Evolutionary conservation across 2,888 invertebrate genomes (phyloP).

Genomic region (Pogonocherus hispidulus): DNA sequence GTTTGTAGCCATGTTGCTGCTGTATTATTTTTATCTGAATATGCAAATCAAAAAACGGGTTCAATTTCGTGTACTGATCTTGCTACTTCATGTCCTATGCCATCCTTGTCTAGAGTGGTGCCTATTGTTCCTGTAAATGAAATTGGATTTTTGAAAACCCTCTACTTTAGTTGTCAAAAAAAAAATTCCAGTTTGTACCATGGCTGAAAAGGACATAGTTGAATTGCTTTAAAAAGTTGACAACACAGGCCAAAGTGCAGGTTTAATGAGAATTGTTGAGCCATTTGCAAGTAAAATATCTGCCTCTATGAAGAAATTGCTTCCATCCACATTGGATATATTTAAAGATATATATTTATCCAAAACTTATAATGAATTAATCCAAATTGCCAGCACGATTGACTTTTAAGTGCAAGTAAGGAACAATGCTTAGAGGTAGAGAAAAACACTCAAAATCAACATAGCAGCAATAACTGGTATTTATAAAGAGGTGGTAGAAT

Average conservation of each 20-base stretch:
- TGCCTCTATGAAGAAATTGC: slow-evolving; percentile 3
- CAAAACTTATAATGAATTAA: slow-evolving; percentile 1
- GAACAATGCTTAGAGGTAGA: neutral
- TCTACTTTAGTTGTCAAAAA: slow-evolving; percentile 1
- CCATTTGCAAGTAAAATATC: slow-evolving; percentile 16
- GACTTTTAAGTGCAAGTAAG: neutral
- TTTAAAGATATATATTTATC: neutral
- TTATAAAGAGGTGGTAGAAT: neutral
- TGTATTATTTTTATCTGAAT: slow-evolving; percentile 27
- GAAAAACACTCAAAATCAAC: neutral
- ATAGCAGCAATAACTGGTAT: neutral
- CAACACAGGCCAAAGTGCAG: neutral
- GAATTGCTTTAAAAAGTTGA: slow-evolving; percentile 11
- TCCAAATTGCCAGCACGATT: neutral
- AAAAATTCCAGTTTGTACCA: slow-evolving; percentile 16
- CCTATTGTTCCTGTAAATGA: slow-evolving; percentile 19
- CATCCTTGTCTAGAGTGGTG: slow-evolving; percentile 26
- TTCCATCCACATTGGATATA: slow-evolving; percentile 3
- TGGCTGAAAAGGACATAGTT: neutral
- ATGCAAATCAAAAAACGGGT: slow-evolving; percentile 9
- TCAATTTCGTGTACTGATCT: slow-evolving; percentile 26
- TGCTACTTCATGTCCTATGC: slow-evolving; percentile 28
- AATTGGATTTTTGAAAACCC: slow-evolving; percentile 33
- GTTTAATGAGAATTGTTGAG: slow-evolving; percentile 25
- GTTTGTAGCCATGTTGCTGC: slow-evolving; percentile 40